A percentile compares a stretch with the other conserved stretches of the same genome.
phyloP scores from a whole-genome alignment of 2,797 vertebrate species.

The Rhinatrema bivittatum region DNA sequence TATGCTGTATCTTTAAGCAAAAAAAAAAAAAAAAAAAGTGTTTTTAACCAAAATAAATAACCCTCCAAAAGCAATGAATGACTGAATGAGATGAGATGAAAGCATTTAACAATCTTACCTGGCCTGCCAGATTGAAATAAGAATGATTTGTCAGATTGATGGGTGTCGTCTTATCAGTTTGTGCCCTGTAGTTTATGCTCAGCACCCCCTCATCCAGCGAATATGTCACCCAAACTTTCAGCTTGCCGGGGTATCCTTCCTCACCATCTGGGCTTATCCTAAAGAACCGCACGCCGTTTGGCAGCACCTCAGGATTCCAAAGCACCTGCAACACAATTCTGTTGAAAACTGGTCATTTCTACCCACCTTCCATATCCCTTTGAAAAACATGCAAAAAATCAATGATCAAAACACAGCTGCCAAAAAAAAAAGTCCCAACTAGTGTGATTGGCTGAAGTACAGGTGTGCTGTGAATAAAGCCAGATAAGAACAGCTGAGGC shows the following conservation, averaged over 20 bases:
- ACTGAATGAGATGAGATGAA: too few relatives aligned
- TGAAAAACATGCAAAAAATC: slow-evolving; percentile 5
- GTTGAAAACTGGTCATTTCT: background rate
- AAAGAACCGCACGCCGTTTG: slow-evolving; percentile 68
- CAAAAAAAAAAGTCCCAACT: too few relatives aligned
- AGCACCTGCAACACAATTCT: slow-evolving; percentile 51
- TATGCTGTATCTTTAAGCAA: too few relatives aligned
- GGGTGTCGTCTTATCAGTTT: slow-evolving; percentile 71
- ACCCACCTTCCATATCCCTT: background rate
- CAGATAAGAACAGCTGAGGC: too few relatives aligned
- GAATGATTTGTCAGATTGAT: slow-evolving; percentile 88
- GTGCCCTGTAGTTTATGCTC: slow-evolving; percentile 67
- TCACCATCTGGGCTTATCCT: slow-evolving; percentile 78
- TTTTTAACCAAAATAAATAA: too few relatives aligned
- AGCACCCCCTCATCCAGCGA: slow-evolving; percentile 66
- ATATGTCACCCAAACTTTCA: slow-evolving; percentile 78
- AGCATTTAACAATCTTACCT: slow-evolving; percentile 52
- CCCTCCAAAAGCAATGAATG: too few relatives aligned
- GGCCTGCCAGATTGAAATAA: slow-evolving; percentile 89
- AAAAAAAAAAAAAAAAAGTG: too few relatives aligned
- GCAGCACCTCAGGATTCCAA: slow-evolving; percentile 61
- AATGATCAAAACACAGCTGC: background rate
- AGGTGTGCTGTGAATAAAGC: too few relatives aligned
- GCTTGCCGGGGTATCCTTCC: slow-evolving; percentile 85
- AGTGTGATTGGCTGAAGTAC: too few relatives aligned